Evolutionary conservation across 2,797 vertebrate species (phyloP), one percentile per base, ranked within the genome.

Genomic region (Cossypha heuglini): DNA sequence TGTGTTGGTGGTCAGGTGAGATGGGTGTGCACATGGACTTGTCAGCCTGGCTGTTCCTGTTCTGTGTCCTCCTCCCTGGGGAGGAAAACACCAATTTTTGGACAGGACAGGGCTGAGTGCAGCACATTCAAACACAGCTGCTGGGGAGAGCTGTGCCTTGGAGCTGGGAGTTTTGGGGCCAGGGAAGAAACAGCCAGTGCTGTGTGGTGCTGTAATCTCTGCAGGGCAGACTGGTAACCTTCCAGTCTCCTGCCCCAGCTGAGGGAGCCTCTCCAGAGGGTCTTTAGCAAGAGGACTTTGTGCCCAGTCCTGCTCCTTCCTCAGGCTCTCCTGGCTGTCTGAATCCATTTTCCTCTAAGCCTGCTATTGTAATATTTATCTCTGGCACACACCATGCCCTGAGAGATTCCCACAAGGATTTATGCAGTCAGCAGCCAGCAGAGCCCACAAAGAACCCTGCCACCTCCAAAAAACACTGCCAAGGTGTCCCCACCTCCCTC

Each of bases 341-440:
- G 68, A 79, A 88, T 86, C 58, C 71, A 45, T 92, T 83, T 73
- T 55, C 49, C 72, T 86, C 13, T 84, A 87, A 95, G 78, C 78
- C 63, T 85, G 4, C 84, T 79, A 20, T 92, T 94, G 80, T 85
- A 63, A 35, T 55, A 55, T 83, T 94, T 96, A 89, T 94, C 90
- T 95, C n/a, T 11, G 2, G 84, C 94, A 80, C 74, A 80, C 90
- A 87, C 81, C 81, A 1, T 94, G 75, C 85, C 89, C 93, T 37
- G 75, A 37, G 94, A 94, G 72, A 54, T 89, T 91, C 90, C 86
- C 8, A 7, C 20, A 37, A 64, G 74, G 80, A 76, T 87, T 94
- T 87, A 9, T 52, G 57, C 59, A 63, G 66, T 13, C 91, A 52
- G 42, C 86, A 67, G 78, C 55, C 84, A 83, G 68, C 77, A 73